A percentile compares a stretch with the other conserved stretches of the same genome.
These are phyloP conservation scores for Aptenodytes forsteri DNA, from an alignment of 2,113 vertebrate species.

Conservation along the genomic window DNA sequence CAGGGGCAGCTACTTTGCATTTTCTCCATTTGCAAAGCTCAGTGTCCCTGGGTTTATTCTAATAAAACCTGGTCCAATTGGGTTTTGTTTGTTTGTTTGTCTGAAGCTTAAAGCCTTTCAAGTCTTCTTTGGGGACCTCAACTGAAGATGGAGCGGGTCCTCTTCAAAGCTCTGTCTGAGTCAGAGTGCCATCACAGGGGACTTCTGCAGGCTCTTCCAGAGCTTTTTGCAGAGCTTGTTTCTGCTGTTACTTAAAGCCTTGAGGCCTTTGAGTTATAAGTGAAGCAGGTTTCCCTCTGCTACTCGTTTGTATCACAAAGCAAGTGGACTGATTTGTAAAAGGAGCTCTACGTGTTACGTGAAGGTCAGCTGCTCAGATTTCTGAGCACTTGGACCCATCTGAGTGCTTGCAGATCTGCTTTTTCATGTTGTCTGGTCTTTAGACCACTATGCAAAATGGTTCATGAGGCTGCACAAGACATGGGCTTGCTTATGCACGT, in stretches of 20 bases:
- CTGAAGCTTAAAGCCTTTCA: background rate
- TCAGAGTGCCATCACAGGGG: background rate
- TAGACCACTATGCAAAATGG: background rate
- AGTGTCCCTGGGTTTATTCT: background rate
- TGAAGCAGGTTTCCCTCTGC: background rate
- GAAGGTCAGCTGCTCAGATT: background rate
- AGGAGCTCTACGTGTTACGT: fast-evolving
- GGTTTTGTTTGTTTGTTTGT: background rate
- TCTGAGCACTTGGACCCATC: background rate
- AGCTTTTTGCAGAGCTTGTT: background rate
- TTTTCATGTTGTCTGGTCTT: background rate
- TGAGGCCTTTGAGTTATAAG: background rate
- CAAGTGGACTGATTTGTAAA: background rate
- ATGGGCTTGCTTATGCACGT: fast-evolving
- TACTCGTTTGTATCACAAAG: background rate
- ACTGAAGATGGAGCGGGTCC: background rate
- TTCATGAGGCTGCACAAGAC: background rate
- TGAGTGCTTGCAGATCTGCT: background rate
- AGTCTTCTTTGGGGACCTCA: background rate
- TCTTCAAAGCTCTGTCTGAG: background rate
- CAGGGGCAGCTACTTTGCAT: background rate
- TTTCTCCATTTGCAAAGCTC: background rate
- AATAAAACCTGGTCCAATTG: background rate
- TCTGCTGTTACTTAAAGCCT: background rate
- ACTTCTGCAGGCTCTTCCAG: background rate